Conservation (phyloP, 2,113 vertebrate genomes). For the Coracopsis vasa region DNA sequence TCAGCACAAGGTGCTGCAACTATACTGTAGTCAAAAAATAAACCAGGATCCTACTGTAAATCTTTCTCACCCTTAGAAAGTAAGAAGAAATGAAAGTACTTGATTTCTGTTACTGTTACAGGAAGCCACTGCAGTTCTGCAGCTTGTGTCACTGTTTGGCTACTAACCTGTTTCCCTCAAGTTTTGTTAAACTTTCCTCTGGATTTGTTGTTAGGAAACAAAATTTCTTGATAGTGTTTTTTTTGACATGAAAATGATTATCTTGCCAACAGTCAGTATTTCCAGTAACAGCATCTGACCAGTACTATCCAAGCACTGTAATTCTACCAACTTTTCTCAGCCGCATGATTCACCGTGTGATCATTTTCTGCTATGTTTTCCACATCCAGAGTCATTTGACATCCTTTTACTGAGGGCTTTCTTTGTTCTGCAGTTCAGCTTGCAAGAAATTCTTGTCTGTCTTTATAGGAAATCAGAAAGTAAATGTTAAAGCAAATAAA, state of each 20-base stretch:
- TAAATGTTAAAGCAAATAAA: background rate
- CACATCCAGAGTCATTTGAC: background rate
- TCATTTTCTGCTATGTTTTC: background rate
- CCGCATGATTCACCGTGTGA: background rate
- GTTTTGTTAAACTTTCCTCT: background rate
- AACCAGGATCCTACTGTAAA: background rate
- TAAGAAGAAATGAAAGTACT: background rate
- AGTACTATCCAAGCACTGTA: background rate
- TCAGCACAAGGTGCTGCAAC: background rate
- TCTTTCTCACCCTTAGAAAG: background rate
- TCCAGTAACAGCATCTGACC: background rate
- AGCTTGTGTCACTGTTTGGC: background rate
- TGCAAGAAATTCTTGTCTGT: background rate
- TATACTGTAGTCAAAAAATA: rapidly evolving
- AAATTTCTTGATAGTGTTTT: background rate
- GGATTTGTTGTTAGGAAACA: background rate
- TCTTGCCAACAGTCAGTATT: background rate
- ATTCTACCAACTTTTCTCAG: background rate
- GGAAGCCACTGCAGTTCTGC: background rate
- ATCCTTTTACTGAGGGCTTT: background rate
- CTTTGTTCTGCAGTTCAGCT: background rate
- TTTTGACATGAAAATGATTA: background rate
- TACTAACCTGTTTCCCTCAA: background rate
- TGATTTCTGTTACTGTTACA: background rate
- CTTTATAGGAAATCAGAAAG: background rate